Evolutionary conservation across 2,113 vertebrate genomes (phyloP), one percentile per base, ranked within the genome.

Genomic region (Axis porcinus): DNA sequence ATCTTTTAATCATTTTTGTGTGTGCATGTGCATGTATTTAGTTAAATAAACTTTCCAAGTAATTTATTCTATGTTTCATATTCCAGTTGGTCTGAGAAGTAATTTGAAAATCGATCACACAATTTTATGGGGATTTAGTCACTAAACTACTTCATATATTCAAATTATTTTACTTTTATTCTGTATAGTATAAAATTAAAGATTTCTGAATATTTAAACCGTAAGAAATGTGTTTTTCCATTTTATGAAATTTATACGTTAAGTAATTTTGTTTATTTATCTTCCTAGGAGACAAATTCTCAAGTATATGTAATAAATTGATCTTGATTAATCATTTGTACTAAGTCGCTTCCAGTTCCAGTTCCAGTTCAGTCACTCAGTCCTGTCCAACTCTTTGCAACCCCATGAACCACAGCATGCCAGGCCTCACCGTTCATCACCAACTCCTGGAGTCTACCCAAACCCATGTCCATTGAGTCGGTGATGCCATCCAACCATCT

Each of bases 31-130:
- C 43, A 7, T 52, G 43, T 67, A 6, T 28, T 86, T 78, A 67
- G 21, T 8, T 74, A 50, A 47, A 33, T 43, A 6, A 84, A 62
- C 27, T 87, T 64, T 79, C 1, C 12, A 62, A 70, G 36, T 57
- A 86, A 76, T 76, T 91, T 67, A 67, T n/a, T n/a, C 15, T 90
- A 6, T 83, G 33, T 58, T 78, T 85, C 2, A 83, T 95, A 86
- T 47, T 70, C 30, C 36, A 55, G 7, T 91, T 27, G 2, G 23
- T 47, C 3, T 79, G 4, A 57, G 10, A 60, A 91, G 8, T 64
- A 6, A 45, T 45, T 62, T 58, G 47, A 45, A 95, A 96, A 64
- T 45, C 84, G 11, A 9, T 57, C 30, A 92, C 6, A 87, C 19
- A 86, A 79, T 70, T 94, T 79, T 79, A 60, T 86, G 27, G 9